Evolutionary conservation across 2,888 invertebrate genomes (phyloP), one percentile per base, ranked within the genome.

Genomic region (Nomada fabriciana): DNA sequence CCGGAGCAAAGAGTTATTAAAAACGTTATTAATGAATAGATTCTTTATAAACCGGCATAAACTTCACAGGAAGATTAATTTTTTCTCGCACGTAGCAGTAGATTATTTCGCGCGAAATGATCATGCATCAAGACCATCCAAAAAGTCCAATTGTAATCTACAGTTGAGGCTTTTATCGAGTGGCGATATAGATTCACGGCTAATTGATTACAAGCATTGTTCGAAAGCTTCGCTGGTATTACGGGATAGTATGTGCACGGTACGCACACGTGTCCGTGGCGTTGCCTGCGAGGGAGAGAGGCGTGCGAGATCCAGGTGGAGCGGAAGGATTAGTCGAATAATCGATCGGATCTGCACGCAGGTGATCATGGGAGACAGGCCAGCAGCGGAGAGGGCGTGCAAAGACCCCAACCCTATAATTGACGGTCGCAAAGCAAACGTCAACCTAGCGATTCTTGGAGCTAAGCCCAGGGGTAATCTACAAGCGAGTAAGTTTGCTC

Each of bases 401-500:
- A 98, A 99, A 94, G 99, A 99, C 93, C 98, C 99, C 75, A 99
- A 99, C 94, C 99, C 99, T 72, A 98, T 99, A 94, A 99, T 99
- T 91, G 99, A 99, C 93, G 99, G 99, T 72, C 96, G 99, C 93
- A 99, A 99, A 95, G 99, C 99, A 83, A 99, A 99, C 95, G 99
- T 99, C 70, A 99, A 99, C 95, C 95, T 99, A 91, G 99, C 99
- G 87, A 99, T 99, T 93, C 95, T 99, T 89, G 99, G 99, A 92
- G 99, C 99, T 86, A 99, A 99, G 94, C 99, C 99, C 68, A 95
- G 98, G 94, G 97, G 97, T 93, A 98, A 97, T 94, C 95, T 97
- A 88, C 97, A 97, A 94, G 96, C 97, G 94, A 97, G 97, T 97
- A 94, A 95, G 95, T 94, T 76, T 76, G 55, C 55, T 64, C 18